Evolutionary conservation across 2,113 vertebrate species (phyloP), one percentile per base, ranked within the genome.

Genomic region (Heliornis fulica): DNA sequence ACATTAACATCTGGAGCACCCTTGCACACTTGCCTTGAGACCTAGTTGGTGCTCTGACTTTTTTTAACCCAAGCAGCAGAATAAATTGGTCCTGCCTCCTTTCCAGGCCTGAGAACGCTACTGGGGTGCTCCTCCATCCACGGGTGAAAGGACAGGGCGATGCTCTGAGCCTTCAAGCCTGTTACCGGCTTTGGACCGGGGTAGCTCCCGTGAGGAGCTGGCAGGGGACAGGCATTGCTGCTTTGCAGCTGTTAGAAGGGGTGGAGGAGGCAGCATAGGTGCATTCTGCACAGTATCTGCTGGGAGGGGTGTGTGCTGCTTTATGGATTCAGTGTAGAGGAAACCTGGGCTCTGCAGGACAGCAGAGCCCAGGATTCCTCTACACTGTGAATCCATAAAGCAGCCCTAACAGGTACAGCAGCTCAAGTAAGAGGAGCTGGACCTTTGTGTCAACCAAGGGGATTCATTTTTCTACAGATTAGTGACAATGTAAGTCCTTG

Each of bases 71-170:
- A 7, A 28, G 51, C 10, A 59, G 32, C 14, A 26, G 29, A 63
- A 87, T 13, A 61, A 81, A 77, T 11, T 20, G 11, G n/a, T 66
- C 54, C 38, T 57, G 50, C 40, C 66, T 86, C 28, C 19, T 84
- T 81, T 46, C 43, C 6, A 10, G 36, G 32, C 32, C 19, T 38
- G 34, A 41, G n/a, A 23, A 23, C 38, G 34, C 26, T 32, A 16
- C 34, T 0, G 0, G 20, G 25, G 13, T 5, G 12, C 51, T 38
- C 17, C 26, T 46, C 29, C 3, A 4, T 5, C 10, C 21, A n/a
- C 5, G 28, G 45, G 28, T 11, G 46, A 70, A 60, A 0, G 3
- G 48, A 48, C 7, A 38, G 43, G 38, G 26, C 0, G 0, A 57
- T n/a, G 43, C 20, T 13, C n/a, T n/a, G 31, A 75, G 28, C 19